Evolutionary conservation across 2,113 vertebrate species (phyloP).

Genomic region (Australoheros scitulus): DNA sequence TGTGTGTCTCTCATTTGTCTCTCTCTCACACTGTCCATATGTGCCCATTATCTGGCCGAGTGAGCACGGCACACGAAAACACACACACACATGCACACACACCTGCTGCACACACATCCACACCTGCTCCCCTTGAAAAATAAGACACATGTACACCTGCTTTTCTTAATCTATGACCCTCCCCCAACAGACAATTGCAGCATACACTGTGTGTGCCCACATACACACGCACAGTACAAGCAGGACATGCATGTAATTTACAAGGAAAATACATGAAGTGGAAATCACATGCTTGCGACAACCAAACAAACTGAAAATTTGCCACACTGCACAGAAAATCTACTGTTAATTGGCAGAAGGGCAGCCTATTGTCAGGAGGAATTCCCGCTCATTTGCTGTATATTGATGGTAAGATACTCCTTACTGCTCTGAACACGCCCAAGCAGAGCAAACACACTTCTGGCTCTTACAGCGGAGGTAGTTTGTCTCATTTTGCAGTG

Average conservation of each 20-base stretch:
- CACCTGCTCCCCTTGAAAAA: slow-evolving; percentile 24
- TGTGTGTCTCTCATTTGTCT: slow-evolving; percentile 34
- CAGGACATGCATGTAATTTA: slow-evolving; percentile 12
- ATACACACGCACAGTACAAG: not conserved
- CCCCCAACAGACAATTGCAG: slow-evolving; percentile 16
- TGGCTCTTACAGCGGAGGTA: not conserved
- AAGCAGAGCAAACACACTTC: slow-evolving; percentile 2
- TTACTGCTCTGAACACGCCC: not conserved
- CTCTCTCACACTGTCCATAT: slow-evolving; percentile 49
- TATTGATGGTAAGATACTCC: not conserved
- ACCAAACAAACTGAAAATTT: slow-evolving; percentile 7
- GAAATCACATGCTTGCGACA: slow-evolving; percentile 5
- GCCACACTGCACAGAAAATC: not conserved
- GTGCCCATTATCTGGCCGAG: slow-evolving; percentile 58
- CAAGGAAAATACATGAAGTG: slow-evolving; percentile 9
- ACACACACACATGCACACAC: not conserved
- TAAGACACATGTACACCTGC: slow-evolving; percentile 31
- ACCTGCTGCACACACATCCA: slow-evolving; percentile 8
- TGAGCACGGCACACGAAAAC: slow-evolving; percentile 28
- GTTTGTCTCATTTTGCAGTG: not conserved
- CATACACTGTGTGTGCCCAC: not conserved
- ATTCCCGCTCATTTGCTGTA: not conserved
- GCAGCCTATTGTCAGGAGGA: not conserved
- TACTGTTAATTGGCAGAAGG: not conserved
- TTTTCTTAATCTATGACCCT: slow-evolving; percentile 47